These are phyloP conservation scores for Acromyrmex heyeri DNA, from an alignment of 1,140 invertebrate species.

Conservation along the genomic window DNA sequence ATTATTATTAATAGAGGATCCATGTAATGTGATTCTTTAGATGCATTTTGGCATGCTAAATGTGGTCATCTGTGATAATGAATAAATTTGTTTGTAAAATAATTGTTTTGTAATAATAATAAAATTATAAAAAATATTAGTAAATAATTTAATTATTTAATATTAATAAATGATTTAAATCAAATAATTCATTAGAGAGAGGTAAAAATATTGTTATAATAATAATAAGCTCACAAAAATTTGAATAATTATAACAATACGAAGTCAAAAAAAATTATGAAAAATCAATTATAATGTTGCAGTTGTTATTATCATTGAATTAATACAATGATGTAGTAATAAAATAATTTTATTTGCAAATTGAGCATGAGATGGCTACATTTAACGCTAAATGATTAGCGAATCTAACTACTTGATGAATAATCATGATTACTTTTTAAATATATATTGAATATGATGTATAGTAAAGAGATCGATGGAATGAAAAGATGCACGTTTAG, in stretches of 20 bases:
- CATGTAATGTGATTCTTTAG: neutral
- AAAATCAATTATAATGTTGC: neutral
- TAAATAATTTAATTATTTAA: constrained; percentile 5
- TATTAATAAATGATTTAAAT: neutral
- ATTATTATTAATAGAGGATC: neutral
- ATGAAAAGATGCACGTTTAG: constrained; percentile 8
- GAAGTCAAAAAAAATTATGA: constrained; percentile 7
- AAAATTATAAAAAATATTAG: neutral
- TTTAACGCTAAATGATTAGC: constrained; percentile 30
- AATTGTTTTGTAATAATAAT: neutral
- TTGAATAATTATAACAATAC: neutral
- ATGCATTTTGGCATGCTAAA: neutral
- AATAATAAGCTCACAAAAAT: neutral
- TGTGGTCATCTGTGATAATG: neutral
- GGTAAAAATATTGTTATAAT: neutral
- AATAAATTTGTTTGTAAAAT: neutral
- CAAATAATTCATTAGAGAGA: neutral
- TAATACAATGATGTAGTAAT: constrained; percentile 16
- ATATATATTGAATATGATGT: constrained; percentile 10
- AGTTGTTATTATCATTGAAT: neutral
- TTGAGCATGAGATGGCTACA: constrained; percentile 15
- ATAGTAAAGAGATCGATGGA: constrained; percentile 18
- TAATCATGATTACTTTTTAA: neutral
- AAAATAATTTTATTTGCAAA: constrained; percentile 46
- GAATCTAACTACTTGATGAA: neutral